A percentile compares a stretch with the other conserved stretches of the same genome.
phyloP scores from a whole-genome alignment of 2,113 vertebrate genomes.

The Triplophysa siluroides region DNA sequence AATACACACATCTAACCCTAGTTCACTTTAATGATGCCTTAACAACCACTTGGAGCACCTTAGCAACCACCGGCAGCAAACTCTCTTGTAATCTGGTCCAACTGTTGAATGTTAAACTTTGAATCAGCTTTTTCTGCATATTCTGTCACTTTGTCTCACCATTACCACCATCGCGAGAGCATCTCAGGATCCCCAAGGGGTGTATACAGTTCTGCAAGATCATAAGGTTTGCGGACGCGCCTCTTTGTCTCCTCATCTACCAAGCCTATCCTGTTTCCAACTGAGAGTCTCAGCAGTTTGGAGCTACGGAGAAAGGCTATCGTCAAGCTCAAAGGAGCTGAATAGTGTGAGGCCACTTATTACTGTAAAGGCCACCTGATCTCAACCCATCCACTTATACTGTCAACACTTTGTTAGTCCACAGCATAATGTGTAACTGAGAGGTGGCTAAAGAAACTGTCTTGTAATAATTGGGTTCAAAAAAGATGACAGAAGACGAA shows the following conservation, averaged over 20 bases:
- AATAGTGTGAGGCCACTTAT: slow-evolving; percentile 66
- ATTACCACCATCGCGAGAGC: slow-evolving; percentile 55
- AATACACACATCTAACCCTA: too few relatives aligned
- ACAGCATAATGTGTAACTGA: neutral
- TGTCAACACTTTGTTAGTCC: slow-evolving; percentile 69
- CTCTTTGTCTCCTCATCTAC: slow-evolving; percentile 53
- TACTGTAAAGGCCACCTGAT: slow-evolving; percentile 58
- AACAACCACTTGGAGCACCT: too few relatives aligned
- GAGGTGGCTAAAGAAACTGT: too few relatives aligned
- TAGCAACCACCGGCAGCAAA: too few relatives aligned
- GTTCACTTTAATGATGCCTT: too few relatives aligned
- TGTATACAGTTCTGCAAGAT: slow-evolving; percentile 69
- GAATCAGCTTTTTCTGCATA: slow-evolving; percentile 38
- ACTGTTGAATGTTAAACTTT: neutral
- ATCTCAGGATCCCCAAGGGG: slow-evolving; percentile 37
- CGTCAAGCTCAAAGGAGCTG: slow-evolving; percentile 52
- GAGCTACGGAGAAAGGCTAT: slow-evolving; percentile 50
- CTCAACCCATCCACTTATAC: slow-evolving; percentile 68
- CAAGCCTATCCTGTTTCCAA: slow-evolving; percentile 70
- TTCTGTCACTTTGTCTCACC: slow-evolving; percentile 56
- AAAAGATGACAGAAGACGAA: too few relatives aligned
- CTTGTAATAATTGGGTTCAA: too few relatives aligned
- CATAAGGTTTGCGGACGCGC: slow-evolving; percentile 61
- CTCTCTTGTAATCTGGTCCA: too few relatives aligned
- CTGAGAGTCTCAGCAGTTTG: slow-evolving; percentile 51